These are phyloP conservation scores for Tenrec ecaudatus DNA, from an alignment of 2,113 vertebrate genomes.

Conservation along the genomic window DNA sequence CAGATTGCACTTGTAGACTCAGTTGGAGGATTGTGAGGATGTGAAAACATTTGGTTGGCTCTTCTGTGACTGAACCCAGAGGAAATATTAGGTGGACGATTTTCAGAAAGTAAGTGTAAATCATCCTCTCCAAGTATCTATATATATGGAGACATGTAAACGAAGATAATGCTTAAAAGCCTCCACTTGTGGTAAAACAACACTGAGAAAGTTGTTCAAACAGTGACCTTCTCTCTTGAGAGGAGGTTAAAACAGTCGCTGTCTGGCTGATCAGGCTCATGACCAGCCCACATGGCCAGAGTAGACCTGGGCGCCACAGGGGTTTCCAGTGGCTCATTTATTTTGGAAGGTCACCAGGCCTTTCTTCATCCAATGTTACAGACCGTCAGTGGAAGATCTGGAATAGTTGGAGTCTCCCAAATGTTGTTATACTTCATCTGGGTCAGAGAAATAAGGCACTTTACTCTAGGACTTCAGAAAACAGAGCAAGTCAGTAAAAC, in stretches of 20 bases:
- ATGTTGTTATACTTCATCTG: slow-evolving; percentile 27
- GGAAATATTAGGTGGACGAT: not conserved
- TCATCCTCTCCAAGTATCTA: slow-evolving; percentile 30
- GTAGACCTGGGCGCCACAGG: not conserved
- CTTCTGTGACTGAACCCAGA: slow-evolving; percentile 62
- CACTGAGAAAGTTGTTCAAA: slow-evolving; percentile 26
- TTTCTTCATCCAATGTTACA: too few species aligned
- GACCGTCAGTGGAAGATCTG: not conserved
- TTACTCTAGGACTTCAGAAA: slow-evolving; percentile 41
- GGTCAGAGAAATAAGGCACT: slow-evolving; percentile 38
- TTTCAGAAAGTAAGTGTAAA: slow-evolving; percentile 45
- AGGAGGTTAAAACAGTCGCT: not conserved
- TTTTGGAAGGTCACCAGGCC: not conserved
- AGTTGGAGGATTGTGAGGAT: slow-evolving; percentile 56
- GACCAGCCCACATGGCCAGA: not conserved
- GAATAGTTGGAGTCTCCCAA: slow-evolving; percentile 16
- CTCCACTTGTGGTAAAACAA: slow-evolving; percentile 47
- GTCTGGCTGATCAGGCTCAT: not conserved
- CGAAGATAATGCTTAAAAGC: slow-evolving; percentile 20
- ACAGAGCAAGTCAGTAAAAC: too few species aligned
- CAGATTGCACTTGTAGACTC: slow-evolving; percentile 53
- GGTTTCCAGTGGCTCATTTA: not conserved
- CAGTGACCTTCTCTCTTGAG: slow-evolving; percentile 48
- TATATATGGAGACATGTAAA: slow-evolving; percentile 47
- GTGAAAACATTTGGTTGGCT: slow-evolving; percentile 50